Conservation (phyloP, 2,888 invertebrate genomes). For the Nomada hirtipes region DNA sequence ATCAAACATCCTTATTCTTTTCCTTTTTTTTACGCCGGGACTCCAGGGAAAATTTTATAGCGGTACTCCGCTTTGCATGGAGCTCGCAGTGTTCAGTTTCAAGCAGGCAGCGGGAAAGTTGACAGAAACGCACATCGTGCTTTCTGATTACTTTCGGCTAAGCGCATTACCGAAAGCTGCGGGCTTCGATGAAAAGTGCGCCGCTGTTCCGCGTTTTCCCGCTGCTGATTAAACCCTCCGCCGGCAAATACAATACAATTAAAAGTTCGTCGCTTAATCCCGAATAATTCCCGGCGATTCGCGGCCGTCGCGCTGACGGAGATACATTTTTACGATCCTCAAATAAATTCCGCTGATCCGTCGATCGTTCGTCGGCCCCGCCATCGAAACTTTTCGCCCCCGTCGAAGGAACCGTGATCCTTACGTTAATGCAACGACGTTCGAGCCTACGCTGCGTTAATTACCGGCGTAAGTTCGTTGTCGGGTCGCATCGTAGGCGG, state of each 20-base stretch:
- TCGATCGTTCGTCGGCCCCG: not conserved
- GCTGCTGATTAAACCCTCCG: constrained; percentile 67
- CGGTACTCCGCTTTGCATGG: not conserved
- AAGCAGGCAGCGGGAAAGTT: constrained; percentile 17
- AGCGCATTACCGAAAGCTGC: constrained; percentile 65
- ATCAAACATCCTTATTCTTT: not conserved
- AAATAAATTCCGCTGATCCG: not conserved
- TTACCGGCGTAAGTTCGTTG: constrained; percentile 46
- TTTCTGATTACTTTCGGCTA: constrained; percentile 65
- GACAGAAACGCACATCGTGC: constrained; percentile 33
- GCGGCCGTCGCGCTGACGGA: not conserved
- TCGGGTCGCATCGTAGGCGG: constrained; percentile 30
- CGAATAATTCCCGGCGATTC: constrained; percentile 56
- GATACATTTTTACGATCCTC: not conserved
- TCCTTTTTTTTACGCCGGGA: not conserved
- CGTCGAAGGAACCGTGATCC: not conserved
- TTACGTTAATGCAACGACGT: constrained; percentile 15
- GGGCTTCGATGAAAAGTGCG: constrained; percentile 64
- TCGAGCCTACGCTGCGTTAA: constrained; percentile 34
- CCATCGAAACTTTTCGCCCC: too few species aligned
- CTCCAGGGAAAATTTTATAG: not conserved
- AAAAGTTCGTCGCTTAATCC: constrained; percentile 68
- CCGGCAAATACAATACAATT: constrained; percentile 61
- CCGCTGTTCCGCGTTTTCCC: constrained; percentile 45
- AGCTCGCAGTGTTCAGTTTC: constrained; percentile 1